Evolutionary conservation across 2,113 vertebrate genomes (phyloP), one percentile per base, ranked within the genome.

Genomic region (Heptranchias perlo): DNA sequence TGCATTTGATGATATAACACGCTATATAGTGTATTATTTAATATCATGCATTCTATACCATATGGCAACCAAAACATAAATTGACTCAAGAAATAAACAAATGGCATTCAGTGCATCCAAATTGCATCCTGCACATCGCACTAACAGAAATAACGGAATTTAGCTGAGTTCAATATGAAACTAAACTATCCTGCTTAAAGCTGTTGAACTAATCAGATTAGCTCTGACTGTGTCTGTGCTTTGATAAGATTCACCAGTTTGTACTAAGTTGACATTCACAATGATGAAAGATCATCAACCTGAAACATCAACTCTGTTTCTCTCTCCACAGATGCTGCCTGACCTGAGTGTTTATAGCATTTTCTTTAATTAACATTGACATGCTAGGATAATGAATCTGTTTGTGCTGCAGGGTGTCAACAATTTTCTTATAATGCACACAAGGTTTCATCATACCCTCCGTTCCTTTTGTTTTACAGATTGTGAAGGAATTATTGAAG

Each of bases 401-500:
- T n/a, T n/a, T n/a, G n/a, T n/a, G n/a, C n/a, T n/a, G 35, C n/a
- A 49, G 39, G 11, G 4, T 92, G 39, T 47, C 44, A 47, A 13
- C 67, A 31, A 94, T 67, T 14, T 69, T 89, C 49, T 89, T 58
- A 11, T 4, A 58, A 49, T 69, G 44, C 44, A 54, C 52, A 31
- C 47, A 8, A 95, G 64, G 64, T 49, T 95, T 95, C 1, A 31
- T 69, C 25, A 64, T 44, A 4, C 23, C 93, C 44, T 67, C 39
- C 23, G 49, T 86, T 69, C 96, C 94, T 49, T 95, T 64, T 7
- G 47, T 94, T 96, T 47, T 14, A 84, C 21, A 99, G 99, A 98
- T 52, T 98, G 98, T 96, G 98, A 98, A 97, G 99, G 99, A 69
- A 98, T 99, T 96, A 97, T 99, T 6, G 98, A 99, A 97, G 99